A percentile compares a stretch with the other conserved stretches of the same genome.
phyloP scores from a whole-genome alignment of 2,113 vertebrate genomes.

The Castor canadensis region DNA sequence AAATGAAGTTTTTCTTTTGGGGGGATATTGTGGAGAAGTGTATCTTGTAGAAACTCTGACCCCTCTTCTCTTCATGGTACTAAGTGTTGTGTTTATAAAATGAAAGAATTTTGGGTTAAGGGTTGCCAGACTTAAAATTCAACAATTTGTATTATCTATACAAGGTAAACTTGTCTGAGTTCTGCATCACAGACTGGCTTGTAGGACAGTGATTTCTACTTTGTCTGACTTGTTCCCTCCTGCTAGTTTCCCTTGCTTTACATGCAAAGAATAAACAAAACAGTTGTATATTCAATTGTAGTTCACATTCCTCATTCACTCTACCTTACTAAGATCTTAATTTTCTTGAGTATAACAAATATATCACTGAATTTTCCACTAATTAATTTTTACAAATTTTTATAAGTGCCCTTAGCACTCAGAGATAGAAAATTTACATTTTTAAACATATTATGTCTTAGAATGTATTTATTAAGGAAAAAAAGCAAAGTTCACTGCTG shows the following conservation, averaged over 20 bases:
- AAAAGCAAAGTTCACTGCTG: background rate
- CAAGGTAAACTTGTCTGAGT: background rate
- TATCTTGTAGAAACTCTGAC: too few species aligned
- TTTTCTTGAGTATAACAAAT: background rate
- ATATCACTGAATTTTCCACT: background rate
- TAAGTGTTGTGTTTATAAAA: background rate
- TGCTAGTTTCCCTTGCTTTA: background rate
- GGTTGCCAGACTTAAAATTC: background rate
- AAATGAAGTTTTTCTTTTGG: too few species aligned
- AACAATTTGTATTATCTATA: background rate
- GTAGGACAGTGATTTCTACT: background rate
- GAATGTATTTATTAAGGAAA: conserved; percentile 20
- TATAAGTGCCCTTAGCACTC: background rate
- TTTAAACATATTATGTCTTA: background rate
- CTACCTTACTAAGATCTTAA: background rate
- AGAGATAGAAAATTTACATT: background rate
- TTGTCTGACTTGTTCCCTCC: background rate
- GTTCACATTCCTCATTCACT: background rate
- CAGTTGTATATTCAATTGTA: background rate
- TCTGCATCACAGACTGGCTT: background rate
- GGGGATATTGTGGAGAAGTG: too few species aligned
- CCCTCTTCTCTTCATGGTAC: background rate
- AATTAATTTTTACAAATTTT: background rate
- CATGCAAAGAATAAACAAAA: background rate
- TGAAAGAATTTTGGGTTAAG: background rate